Evolutionary conservation across 2,888 invertebrate species (phyloP).

Genomic region (Drosophila gaucha): DNA sequence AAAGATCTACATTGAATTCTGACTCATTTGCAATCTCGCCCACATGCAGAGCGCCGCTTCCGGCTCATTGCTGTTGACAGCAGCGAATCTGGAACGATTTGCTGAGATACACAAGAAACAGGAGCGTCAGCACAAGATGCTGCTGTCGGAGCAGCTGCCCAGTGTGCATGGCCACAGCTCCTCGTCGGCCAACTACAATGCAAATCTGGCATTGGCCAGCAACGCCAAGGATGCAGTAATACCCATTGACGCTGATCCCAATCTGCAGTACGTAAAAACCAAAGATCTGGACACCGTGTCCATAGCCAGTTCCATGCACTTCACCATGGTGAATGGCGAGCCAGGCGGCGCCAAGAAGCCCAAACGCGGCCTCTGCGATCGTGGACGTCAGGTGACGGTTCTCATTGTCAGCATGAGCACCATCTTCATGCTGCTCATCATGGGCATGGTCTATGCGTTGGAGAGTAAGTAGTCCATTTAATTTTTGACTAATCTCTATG

Average conservation of each 20-base stretch:
- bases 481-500: too few species aligned
- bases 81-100: conserved; percentile 88
- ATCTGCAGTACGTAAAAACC: conserved; percentile 83
- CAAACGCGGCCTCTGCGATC: conserved; percentile 90
- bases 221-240: conserved; percentile 75
- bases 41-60: conserved; percentile 91
- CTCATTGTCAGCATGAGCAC: conserved; percentile 93
- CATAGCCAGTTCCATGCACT: conserved; percentile 93
- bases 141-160: conserved; percentile 50
- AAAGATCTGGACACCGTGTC: conserved; percentile 89
- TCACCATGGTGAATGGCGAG: conserved; percentile 93
- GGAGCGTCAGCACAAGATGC: conserved; percentile 71
- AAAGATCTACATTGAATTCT: background rate
- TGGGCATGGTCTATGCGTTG: conserved; percentile 92
- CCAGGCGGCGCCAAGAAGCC: conserved; percentile 87
- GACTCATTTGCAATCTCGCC: conserved; percentile 19
- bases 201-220: conserved; percentile 72
- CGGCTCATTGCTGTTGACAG: conserved; percentile 91
- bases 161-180: conserved; percentile 52
- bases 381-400: conserved; percentile 92
- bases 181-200: conserved; percentile 65
- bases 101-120: conserved; percentile 86
- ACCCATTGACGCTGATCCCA: conserved; percentile 80
- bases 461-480: conserved; percentile 89
- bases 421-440: conserved; percentile 91